Conservation (phyloP, 2,113 vertebrate genomes). For the Ursus arctos region DNA sequence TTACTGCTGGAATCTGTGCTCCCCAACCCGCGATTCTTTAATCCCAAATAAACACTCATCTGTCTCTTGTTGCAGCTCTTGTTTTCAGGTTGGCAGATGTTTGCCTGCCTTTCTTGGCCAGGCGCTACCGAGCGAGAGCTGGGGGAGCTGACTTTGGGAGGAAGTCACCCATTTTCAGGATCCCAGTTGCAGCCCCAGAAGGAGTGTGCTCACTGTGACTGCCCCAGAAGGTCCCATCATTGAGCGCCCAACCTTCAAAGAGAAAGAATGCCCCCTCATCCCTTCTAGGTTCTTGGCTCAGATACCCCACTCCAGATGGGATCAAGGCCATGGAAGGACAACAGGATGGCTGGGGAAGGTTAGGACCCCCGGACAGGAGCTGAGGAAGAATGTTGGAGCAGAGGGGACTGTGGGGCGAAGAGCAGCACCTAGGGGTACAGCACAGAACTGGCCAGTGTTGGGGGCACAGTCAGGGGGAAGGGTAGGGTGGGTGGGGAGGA, state of each 20-base stretch:
- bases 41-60: not conserved
- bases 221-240: not conserved
- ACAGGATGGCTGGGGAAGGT: too few relatives aligned
- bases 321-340: not conserved
- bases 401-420: not conserved
- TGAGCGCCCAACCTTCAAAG: not conserved
- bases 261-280: not conserved
- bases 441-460: too few relatives aligned
- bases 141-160: not conserved
- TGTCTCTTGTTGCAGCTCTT: not conserved
- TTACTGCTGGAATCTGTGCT: not conserved
- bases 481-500: too few relatives aligned
- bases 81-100: not conserved
- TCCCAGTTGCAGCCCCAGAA: not conserved
- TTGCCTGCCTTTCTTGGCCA: not conserved
- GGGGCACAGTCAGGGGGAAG: too few relatives aligned
- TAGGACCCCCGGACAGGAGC: not conserved
- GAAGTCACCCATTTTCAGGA: not conserved
- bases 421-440: not conserved
- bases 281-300: not conserved
- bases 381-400: not conserved
- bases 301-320: not conserved
- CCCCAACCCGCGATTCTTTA: not conserved
- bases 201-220: not conserved
- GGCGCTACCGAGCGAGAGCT: not conserved